Evolutionary conservation across 2,797 vertebrate species (phyloP), one percentile per base, ranked within the genome.

Genomic region (Anguilla marmorata): DNA sequence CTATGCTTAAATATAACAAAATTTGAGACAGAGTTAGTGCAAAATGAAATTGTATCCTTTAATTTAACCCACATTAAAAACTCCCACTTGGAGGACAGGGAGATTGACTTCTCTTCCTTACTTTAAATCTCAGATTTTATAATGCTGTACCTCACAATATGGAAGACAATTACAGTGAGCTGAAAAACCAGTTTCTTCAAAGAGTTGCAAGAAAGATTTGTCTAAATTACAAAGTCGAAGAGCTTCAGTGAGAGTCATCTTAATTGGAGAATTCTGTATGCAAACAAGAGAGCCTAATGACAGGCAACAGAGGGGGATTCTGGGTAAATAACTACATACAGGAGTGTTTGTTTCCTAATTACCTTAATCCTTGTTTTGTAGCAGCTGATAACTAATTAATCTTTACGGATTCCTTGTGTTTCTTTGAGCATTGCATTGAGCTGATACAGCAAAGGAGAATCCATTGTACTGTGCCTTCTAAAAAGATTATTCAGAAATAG

Each of bases 321-420:
- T 50, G 85, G 48, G 85, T 45, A 45, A 45, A 74, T 74, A 86
- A 54, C 50, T 48, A 30, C 11, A 30, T 21, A 50, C 41, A 52
- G 3, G 41, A 48, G 66, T 45, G 85, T 74, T 76, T 86, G 63
- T 74, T 76, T 74, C 63, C 66, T 74, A 74, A 86, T 86, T 86
- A 86, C 72, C 69, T 74, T 86, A 86, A 86, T 86, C 54, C 85
- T 86, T 48, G 63, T 27, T 27, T 86, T 86, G 85, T 33, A 48
- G 85, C 63, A 52, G 85, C 85, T 74, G 63, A 86, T 86, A 86
- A 86, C 66, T 86, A 86, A 86, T 69, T 41, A 86, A 86, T 86
- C 85, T 50, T 30, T 74, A 86, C 14, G 48, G 69, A 66, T 76
- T 48, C 85, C 74, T 72, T 86, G 85, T 86, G 85, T 74, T 74